Evolutionary conservation across 2,797 vertebrate genomes (phyloP).

Genomic region (Champsocephalus gunnari): DNA sequence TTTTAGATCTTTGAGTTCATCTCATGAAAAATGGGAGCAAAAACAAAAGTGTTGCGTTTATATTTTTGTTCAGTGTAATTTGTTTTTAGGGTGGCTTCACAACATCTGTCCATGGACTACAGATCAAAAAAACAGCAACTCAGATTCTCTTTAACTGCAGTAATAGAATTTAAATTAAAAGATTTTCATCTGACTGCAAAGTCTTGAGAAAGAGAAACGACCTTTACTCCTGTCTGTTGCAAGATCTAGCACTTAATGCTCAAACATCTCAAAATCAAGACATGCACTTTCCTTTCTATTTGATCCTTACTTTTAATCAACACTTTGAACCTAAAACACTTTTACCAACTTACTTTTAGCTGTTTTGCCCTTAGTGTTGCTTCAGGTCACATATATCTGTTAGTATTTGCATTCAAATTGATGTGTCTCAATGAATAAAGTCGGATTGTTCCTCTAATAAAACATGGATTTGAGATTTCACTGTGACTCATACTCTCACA

Average conservation of each 20-base stretch:
- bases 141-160: not conserved
- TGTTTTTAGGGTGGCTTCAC: too few species aligned
- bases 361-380: not conserved
- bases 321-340: not conserved
- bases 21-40: too few species aligned
- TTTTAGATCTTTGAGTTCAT: too few species aligned
- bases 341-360: not conserved
- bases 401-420: not conserved
- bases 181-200: not conserved
- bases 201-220: not conserved
- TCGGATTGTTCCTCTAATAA: not conserved
- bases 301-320: not conserved
- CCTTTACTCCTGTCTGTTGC: not conserved
- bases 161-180: not conserved
- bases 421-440: not conserved
- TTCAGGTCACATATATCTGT: not conserved
- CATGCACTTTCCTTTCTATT: not conserved
- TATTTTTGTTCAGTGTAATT: too few species aligned
- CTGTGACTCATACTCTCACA: constrained; percentile 28
- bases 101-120: too few species aligned
- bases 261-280: constrained; percentile 4
- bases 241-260: constrained; percentile 3
- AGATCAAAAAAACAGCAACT: not conserved
- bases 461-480: constrained; percentile 3
- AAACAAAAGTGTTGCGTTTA: too few species aligned